Conservation (phyloP, 2,797 vertebrate species). For the Hoplostethus atlanticus region DNA sequence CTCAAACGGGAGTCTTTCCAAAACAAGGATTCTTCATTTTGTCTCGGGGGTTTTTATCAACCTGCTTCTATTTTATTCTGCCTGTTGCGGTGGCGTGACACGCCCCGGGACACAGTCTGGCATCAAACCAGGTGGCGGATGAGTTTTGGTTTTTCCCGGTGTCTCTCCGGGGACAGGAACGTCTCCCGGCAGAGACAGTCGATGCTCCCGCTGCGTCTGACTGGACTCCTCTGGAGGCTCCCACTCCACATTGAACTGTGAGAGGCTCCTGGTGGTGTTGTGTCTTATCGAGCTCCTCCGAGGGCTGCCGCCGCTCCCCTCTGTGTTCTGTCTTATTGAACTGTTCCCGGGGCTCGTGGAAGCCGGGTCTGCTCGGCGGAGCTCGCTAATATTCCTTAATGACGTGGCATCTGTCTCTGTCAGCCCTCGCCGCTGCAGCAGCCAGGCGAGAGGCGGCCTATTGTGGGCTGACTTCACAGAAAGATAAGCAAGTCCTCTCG, state of each 20-base stretch:
- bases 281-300: constrained; percentile 69
- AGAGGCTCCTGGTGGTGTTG: constrained; percentile 62
- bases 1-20: too few species aligned
- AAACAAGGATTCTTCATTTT: too few species aligned
- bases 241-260: constrained; percentile 53
- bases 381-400: constrained; percentile 89
- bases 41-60: neutral
- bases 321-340: constrained; percentile 79
- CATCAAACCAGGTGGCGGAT: constrained; percentile 48
- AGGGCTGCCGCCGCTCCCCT: constrained; percentile 56
- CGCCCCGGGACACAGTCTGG: neutral
- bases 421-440: constrained; percentile 66
- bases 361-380: constrained; percentile 77
- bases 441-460: constrained; percentile 71
- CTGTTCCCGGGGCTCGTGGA: constrained; percentile 75
- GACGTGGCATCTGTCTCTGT: constrained; percentile 88
- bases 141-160: constrained; percentile 26
- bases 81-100: constrained; percentile 2
- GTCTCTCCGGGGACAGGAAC: constrained; percentile 37
- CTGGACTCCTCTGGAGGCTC: constrained; percentile 59
- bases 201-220: constrained; percentile 31
- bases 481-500: constrained; percentile 81
- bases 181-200: constrained; percentile 38
- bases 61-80: neutral
- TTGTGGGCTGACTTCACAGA: constrained; percentile 79